Evolutionary conservation across 2,888 invertebrate genomes (phyloP), one percentile per base, ranked within the genome.

Genomic region (Cantharis flavilabris): DNA sequence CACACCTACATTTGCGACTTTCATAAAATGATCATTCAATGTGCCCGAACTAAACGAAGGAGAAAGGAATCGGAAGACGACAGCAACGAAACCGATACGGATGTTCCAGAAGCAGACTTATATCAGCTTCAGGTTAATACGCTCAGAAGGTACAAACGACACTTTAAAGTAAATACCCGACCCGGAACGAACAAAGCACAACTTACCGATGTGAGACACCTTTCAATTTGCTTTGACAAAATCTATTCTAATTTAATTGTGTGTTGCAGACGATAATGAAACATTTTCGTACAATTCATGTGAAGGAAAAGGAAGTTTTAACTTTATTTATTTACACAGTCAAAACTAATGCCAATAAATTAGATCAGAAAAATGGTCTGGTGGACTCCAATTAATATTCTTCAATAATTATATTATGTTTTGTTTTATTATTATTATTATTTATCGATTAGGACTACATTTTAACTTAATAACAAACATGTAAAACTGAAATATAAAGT

Each of bases 1-100:
- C 98, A 98, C 87, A 97, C 96, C 84, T 98, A 98, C 88, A 98
- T 98, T 85, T 98, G 98, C 89, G 98, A 98, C 87, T 94, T 94
- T 86, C 98, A 98, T 89, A 98, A 98, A 89, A 94, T 94, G 87
- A 95, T 98, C 86, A 98, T 98, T 83, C 98, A 98, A 88, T 96
- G 96, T 88, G 97, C 97, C n/a, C 92, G 98, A 82, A 95, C 95
- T 14, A 97, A 97, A 87, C 94, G 97, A 78, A 91, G 97, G 83
- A 93, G 96, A 80, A 97, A 97, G 87, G 98, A 98, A 87, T 97
- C 97, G 0, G 97, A 97, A 85, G 97, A 97, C 85, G 98, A 98
- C 84, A 96, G 97, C 81, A 97, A 96, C 85, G 97, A 97, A 86
- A 95, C 95, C n/a, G 97, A 97, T 84, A 94, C 93, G 84, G 97